These are phyloP conservation scores for Melanostoma mellinum DNA, from an alignment of 2,888 invertebrate genomes.

Conservation along the genomic window DNA sequence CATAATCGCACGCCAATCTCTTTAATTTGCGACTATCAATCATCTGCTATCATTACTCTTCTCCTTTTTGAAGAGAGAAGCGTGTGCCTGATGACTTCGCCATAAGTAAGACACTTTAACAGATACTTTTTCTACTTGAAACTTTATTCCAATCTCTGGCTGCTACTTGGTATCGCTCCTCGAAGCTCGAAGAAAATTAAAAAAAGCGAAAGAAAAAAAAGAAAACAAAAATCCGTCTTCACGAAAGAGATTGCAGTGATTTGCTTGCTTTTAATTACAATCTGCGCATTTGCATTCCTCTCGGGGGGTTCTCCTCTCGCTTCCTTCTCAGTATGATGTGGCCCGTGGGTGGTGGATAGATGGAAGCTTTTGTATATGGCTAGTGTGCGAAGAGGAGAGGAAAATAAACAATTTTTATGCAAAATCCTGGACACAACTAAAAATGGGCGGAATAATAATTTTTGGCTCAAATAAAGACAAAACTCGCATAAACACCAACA, in stretches of 20 bases:
- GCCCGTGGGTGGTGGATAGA: too few relatives aligned
- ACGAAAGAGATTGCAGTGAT: constrained; percentile 65
- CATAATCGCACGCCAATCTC: constrained; percentile 73
- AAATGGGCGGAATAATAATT: constrained; percentile 68
- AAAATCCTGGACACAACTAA: constrained; percentile 49
- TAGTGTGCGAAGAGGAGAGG: background rate
- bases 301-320: background rate
- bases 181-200: constrained; percentile 3
- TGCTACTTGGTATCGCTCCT: constrained; percentile 13
- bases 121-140: constrained; percentile 70
- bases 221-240: constrained; percentile 47
- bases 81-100: constrained; percentile 73
- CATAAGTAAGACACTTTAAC: constrained; percentile 73
- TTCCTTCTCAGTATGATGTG: too few relatives aligned
- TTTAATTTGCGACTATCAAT: constrained; percentile 73
- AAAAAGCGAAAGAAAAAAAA: constrained; percentile 7
- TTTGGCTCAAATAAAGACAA: constrained; percentile 30
- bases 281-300: constrained; percentile 69
- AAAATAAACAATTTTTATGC: constrained; percentile 49
- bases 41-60: constrained; percentile 73
- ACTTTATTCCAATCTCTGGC: constrained; percentile 61
- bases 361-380: background rate
- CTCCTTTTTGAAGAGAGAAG: constrained; percentile 50
- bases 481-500: constrained; percentile 48
- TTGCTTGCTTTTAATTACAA: constrained; percentile 73